Base-by-base conservation (phyloP, 2,797 vertebrate species). In the Spondyliosoma cantharus region DNA sequence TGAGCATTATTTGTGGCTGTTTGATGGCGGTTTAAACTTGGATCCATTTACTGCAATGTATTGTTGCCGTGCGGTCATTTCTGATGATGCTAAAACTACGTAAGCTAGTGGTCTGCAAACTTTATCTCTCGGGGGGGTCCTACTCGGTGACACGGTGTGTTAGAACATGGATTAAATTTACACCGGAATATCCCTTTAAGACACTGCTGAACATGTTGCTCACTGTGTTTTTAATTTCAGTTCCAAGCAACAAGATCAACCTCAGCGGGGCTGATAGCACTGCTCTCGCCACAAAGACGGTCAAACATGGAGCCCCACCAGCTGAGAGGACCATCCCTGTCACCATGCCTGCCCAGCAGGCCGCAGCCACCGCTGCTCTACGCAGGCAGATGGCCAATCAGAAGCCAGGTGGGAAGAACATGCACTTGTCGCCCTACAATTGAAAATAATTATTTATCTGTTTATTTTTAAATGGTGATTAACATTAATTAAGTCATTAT, bases 241-340 rank as follows among this genome's bases (percentile, higher is more conserved):
- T 94, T 86, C 91, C 92, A 42, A 88, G 84, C 48, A 93, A 91
- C 89, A 97, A 95, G 91, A 94, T 96, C 74, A 94, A 95, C 88
- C 94, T 96, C 29, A 96, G 95, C 0, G 96, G 96, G 2, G 96
- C 97, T 0, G 97, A 99, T 25, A 98, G 96, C 90, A 97, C 97
- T 0, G 96, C 97, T 79, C 94, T 99, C 7, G 97, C 96, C 37
- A 98, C 97, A 6, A 99, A 98, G 92, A 98, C 97, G 0, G 97
- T 99, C 68, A 99, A 98, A 76, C 97, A 98, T 0, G 96, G 97
- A 1, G 96, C 97, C 0, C 97, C 97, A 4, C 93, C 93, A 5
- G 43, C 72, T 0, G 95, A 96, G 83, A 95, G 88, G 83, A 50
- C 73, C 52, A 77, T 94, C 14, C 92, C 96, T 7, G 94, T 95